Conservation (phyloP, 2,797 vertebrate species). For the Microctenopoma stevenorrisi region DNA sequence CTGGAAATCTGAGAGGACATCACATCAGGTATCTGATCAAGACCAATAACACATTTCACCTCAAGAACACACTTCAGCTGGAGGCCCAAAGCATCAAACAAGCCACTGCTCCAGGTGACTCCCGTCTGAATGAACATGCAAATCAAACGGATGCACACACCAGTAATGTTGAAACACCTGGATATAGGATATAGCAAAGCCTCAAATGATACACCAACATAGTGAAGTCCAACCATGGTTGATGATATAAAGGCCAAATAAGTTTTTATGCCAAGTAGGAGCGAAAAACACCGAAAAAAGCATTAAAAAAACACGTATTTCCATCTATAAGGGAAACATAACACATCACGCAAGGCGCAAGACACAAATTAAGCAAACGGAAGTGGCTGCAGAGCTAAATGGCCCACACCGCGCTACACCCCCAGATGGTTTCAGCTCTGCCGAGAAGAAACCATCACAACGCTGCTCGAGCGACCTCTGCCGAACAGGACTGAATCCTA, state of each 20-base stretch:
- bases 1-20: not conserved
- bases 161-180: constrained; percentile 37
- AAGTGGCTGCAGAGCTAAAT: constrained; percentile 15
- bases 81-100: not conserved
- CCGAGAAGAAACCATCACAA: constrained; percentile 1
- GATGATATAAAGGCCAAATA: not conserved
- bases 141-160: constrained; percentile 9
- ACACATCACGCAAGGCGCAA: not conserved
- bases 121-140: constrained; percentile 1
- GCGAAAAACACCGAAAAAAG: not conserved
- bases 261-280: not conserved
- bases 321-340: not conserved
- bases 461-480: constrained; percentile 67
- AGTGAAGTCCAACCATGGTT: no score
- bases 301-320: no score
- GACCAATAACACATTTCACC: constrained; percentile 3
- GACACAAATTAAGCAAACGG: not conserved
- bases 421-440: not conserved
- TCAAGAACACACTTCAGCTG: not conserved
- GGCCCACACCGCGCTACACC: constrained; percentile 8
- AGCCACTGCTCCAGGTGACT: constrained; percentile 4
- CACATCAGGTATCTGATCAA: not conserved
- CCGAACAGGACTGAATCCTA: constrained; percentile 18
- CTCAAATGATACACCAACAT: no score
- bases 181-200: no score